Conservation (phyloP, 1,140 invertebrate species). For the Vanessa tameamea region DNA sequence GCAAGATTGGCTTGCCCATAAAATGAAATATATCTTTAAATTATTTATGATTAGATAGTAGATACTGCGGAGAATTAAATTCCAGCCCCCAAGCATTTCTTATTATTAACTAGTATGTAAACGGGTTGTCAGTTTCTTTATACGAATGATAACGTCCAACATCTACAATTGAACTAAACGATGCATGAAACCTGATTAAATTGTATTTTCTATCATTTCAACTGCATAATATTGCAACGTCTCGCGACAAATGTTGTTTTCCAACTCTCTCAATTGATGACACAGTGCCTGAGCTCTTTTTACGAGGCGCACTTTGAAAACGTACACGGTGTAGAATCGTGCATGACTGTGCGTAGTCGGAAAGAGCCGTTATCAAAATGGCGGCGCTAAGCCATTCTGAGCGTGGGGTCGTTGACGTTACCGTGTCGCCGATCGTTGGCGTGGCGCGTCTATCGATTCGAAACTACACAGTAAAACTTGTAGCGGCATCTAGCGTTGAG, state of each 20-base stretch:
- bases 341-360: constrained; percentile 42
- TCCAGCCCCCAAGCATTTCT: neutral
- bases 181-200: constrained; percentile 9
- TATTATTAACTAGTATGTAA: neutral
- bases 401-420: constrained; percentile 61
- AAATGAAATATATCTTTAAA: neutral
- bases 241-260: constrained; percentile 8
- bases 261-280: constrained; percentile 12
- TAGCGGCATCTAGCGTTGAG: constrained; percentile 57
- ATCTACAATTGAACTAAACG: constrained; percentile 13
- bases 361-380: constrained; percentile 76
- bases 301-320: neutral
- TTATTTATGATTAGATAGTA: no score
- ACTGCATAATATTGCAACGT: constrained; percentile 11
- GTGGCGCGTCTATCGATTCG: constrained; percentile 56
- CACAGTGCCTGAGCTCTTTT: constrained; percentile 4
- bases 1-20: neutral
- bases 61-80: neutral
- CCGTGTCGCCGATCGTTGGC: constrained; percentile 47
- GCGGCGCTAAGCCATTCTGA: constrained; percentile 56
- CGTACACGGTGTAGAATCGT: constrained; percentile 29
- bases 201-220: constrained; percentile 15
- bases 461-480: constrained; percentile 25
- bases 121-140: neutral
- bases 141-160: neutral